Base-by-base conservation (phyloP, 1,140 invertebrate genomes). In the Musca vetustissima region DNA sequence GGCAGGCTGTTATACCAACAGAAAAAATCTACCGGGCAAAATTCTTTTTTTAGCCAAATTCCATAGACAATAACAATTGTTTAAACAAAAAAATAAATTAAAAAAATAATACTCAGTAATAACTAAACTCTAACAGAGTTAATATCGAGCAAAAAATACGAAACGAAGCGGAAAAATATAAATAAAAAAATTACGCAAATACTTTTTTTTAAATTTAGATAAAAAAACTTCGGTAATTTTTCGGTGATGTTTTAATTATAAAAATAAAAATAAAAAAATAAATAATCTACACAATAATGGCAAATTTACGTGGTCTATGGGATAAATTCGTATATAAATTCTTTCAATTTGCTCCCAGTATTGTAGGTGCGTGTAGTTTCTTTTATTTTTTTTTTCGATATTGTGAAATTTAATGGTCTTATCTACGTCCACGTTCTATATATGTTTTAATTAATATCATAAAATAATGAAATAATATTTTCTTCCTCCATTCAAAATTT, bases 361-460 rank as follows among this genome's bases (percentile, higher is more conserved):
- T 73, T 71, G 75, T 80, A 67, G 78, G 78, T 80, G 69, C 73
- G 76, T 80, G n/a, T n/a, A n/a, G n/a, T n/a, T n/a, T n/a, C n/a
- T n/a, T n/a, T n/a, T 24, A 13, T 47, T 43, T 28, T 28, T 28
- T 3, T 28, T 48, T 48, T 15, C 0, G 28, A 17, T 28, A 19
- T 17, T 13, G 17, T 65, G 15, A 6, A n/a, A 47, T 22, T 61
- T 61, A 4, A 7, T 61, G 3, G 4, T 61, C 19, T 65, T 24
- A 14, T 21, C 13, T 22, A 43, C 2, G 36, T 9, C 36, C 13
- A 43, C 6, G 36, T 15, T 8, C 3, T 28, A 28, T 8, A 28
- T 50, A 43, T 43, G 24, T 47, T 59, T 52, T 11, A 11, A 50
- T 19, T 36, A 7, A n/a, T 53, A 49, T 57, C n/a, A 32, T 19